A percentile compares a stretch with the other conserved stretches of the same genome.
These are phyloP conservation scores for Magallana ariakensis DNA, from an alignment of 1,140 invertebrate genomes.

Conservation along the genomic window DNA sequence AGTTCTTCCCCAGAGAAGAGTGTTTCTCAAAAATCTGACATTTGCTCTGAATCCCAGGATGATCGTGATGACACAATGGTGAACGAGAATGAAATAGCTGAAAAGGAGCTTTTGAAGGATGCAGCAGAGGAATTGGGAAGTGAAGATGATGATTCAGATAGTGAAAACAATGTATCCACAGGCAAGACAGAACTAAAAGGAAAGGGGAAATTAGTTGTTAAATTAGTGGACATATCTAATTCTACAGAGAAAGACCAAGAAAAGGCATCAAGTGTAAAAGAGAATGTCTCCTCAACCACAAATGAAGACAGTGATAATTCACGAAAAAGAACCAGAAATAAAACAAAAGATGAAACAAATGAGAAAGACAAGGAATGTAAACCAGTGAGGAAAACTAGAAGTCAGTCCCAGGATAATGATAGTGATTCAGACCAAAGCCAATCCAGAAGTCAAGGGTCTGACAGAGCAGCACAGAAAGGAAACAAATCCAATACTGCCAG, in stretches of 20 bases:
- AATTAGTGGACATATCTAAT: constrained; percentile 25
- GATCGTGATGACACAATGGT: neutral
- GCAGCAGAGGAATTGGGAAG: neutral
- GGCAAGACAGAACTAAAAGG: constrained; percentile 24
- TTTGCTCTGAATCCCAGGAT: neutral
- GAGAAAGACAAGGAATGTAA: constrained; percentile 10
- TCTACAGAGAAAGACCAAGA: constrained; percentile 47
- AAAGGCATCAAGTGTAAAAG: constrained; percentile 3
- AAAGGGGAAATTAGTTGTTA: constrained; percentile 43
- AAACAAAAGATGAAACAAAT: neutral
- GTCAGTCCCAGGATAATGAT: constrained; percentile 29
- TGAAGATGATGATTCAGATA: constrained; percentile 36
- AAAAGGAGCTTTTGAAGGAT: constrained; percentile 7
- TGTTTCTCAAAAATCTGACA: neutral
- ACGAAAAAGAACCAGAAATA: constrained; percentile 1
- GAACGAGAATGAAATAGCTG: constrained; percentile 83
- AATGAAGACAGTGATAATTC: constrained; percentile 28
- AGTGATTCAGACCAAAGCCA: constrained; percentile 24
- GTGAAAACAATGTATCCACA: constrained; percentile 23
- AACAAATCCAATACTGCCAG: neutral
- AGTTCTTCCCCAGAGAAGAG: constrained; percentile 14
- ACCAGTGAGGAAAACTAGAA: neutral
- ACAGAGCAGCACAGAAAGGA: neutral
- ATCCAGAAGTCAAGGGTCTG: neutral
- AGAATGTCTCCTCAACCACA: constrained; percentile 41